These are phyloP conservation scores for Morpho achilles DNA, from an alignment of 2,888 invertebrate species.

Conservation along the genomic window DNA sequence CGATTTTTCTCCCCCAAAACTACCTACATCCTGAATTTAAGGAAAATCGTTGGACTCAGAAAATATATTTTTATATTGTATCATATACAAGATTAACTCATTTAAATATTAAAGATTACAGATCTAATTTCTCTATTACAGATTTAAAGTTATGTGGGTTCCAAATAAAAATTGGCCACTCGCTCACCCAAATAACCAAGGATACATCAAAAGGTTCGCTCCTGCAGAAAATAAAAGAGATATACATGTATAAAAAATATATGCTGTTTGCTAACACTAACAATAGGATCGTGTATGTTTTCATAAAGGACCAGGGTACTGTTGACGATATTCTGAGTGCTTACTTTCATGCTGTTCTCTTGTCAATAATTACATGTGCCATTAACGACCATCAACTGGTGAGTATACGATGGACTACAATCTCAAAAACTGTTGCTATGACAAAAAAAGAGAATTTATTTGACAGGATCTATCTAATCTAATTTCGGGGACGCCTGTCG, in stretches of 20 bases:
- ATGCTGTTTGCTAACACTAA: constrained; percentile 72
- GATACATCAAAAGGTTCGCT: constrained; percentile 36
- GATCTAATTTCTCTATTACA: constrained; percentile 3
- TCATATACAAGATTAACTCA: too few species aligned
- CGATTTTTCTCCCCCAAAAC: too few species aligned
- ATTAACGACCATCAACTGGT: constrained; percentile 53
- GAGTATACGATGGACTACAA: constrained; percentile 27
- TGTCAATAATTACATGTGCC: constrained; percentile 51
- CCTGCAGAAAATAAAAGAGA: constrained; percentile 52
- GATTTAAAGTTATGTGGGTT: constrained; percentile 65
- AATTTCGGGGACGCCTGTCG: too few species aligned
- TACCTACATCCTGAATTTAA: too few species aligned
- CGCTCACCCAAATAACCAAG: constrained; percentile 58
- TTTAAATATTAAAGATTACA: neutral
- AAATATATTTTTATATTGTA: too few species aligned
- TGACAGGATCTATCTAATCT: too few species aligned
- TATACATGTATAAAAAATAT: constrained; percentile 74
- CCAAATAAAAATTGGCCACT: constrained; percentile 79
- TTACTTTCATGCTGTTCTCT: constrained; percentile 83
- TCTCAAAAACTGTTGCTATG: too few species aligned
- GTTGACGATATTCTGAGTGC: constrained; percentile 81
- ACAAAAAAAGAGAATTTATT: too few species aligned
- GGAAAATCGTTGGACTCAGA: too few species aligned
- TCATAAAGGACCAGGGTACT: constrained; percentile 71
- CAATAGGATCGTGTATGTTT: constrained; percentile 72